Conservation (phyloP, 1,140 invertebrate genomes). For the Drosophila punjabiensis region DNA sequence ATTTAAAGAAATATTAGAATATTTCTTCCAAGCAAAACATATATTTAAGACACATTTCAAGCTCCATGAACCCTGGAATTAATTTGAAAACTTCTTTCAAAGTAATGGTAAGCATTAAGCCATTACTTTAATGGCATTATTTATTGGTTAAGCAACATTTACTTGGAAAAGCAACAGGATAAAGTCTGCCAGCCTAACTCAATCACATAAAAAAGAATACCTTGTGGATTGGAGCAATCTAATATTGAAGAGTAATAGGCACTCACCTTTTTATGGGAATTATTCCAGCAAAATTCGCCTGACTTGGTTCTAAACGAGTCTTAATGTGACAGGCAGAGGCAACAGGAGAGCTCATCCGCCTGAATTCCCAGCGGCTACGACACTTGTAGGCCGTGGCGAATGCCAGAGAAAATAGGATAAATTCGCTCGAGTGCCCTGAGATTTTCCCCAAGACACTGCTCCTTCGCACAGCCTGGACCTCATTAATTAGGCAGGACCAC, state of each 20-base stretch:
- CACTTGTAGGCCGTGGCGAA: conserved; percentile 3
- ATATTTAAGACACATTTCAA: not conserved
- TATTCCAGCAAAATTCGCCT: conserved; percentile 19
- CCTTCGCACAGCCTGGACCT: conserved; percentile 22
- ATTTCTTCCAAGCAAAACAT: not conserved
- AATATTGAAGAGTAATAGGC: conserved; percentile 20
- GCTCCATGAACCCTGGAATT: not conserved
- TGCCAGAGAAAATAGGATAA: conserved; percentile 5
- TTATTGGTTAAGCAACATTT: conserved; percentile 16
- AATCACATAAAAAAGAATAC: conserved; percentile 2
- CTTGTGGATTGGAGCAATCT: not conserved
- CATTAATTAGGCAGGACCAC: conserved; percentile 67
- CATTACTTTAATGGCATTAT: conserved; percentile 9
- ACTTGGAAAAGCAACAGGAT: conserved; percentile 7
- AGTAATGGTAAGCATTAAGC: not conserved
- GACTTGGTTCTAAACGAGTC: conserved; percentile 33
- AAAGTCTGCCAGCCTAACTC: not conserved
- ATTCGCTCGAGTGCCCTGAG: conserved; percentile 27
- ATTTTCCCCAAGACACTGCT: conserved; percentile 8
- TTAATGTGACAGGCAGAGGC: conserved; percentile 25
- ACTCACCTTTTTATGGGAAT: conserved; percentile 12
- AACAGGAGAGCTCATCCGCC: not conserved
- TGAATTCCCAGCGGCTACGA: conserved; percentile 14
- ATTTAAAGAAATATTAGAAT: not conserved
- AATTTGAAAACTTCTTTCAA: not conserved